These are phyloP conservation scores for Capitella teleta DNA, from an alignment of 1,140 invertebrate species.

Conservation along the genomic window DNA sequence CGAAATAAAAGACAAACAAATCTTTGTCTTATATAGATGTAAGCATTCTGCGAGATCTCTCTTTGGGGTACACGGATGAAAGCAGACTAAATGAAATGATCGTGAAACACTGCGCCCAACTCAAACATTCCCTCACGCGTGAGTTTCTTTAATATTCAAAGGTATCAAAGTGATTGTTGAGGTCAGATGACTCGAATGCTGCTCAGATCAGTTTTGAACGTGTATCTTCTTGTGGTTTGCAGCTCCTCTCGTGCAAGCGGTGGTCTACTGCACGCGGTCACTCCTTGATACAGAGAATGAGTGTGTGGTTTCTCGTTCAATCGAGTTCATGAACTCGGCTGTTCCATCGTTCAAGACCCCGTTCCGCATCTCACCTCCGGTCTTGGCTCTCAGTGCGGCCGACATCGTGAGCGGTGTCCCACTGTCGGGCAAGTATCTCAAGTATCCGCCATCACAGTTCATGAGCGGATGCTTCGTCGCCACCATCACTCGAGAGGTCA, in stretches of 20 bases:
- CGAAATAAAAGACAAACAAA: too few relatives aligned
- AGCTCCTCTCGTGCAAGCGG: conserved; percentile 28
- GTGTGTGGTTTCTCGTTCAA: conserved; percentile 20
- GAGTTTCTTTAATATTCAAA: too few relatives aligned
- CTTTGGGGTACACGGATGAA: conserved; percentile 15
- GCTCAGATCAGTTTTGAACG: too few relatives aligned
- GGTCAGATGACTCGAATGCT: too few relatives aligned
- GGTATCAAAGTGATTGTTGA: too few relatives aligned
- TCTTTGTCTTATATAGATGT: conserved; percentile 21
- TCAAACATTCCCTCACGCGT: conserved; percentile 26
- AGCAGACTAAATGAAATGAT: conserved; percentile 16
- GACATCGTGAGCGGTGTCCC: conserved; percentile 9
- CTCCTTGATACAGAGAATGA: conserved; percentile 28
- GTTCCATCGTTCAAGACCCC: conserved; percentile 17
- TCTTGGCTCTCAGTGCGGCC: conserved; percentile 19
- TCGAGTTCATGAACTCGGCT: conserved; percentile 24
- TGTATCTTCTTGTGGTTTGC: too few relatives aligned
- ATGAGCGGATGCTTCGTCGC: conserved; percentile 35
- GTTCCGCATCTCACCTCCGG: conserved; percentile 26
- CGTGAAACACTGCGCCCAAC: conserved; percentile 14
- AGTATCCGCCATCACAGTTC: conserved; percentile 19
- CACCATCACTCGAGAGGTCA: conserved; percentile 30
- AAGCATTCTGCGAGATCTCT: conserved; percentile 23
- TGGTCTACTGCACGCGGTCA: conserved; percentile 30
- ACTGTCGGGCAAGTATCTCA: conserved; percentile 19